Conservation (phyloP, 2,113 vertebrate genomes). For the Heteronetta atricapilla region DNA sequence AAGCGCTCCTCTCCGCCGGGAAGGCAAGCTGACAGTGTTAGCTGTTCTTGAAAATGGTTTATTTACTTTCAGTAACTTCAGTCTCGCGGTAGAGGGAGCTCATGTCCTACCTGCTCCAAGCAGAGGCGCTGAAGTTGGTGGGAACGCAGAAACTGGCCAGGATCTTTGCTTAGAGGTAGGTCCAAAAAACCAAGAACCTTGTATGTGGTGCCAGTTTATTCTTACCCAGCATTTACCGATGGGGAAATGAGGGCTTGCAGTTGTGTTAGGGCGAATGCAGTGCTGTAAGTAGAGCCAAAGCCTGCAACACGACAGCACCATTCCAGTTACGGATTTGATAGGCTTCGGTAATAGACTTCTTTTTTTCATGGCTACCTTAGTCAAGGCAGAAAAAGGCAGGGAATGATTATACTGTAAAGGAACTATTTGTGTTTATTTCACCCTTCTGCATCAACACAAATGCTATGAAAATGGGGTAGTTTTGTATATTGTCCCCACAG, state of each 20-base stretch:
- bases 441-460: not conserved
- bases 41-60: not conserved
- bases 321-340: rapidly evolving
- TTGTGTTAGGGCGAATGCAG: rapidly evolving
- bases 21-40: not conserved
- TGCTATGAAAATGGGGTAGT: not conserved
- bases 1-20: rapidly evolving
- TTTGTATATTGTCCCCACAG: not conserved
- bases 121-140: not conserved
- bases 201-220: rapidly evolving
- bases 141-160: rapidly evolving
- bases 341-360: rapidly evolving
- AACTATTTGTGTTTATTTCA: not conserved
- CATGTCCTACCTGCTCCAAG: not conserved
- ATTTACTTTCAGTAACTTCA: rapidly evolving
- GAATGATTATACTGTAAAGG: not conserved
- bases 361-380: not conserved
- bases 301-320: rapidly evolving
- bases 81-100: conserved; percentile 43
- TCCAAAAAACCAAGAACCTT: rapidly evolving
- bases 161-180: rapidly evolving
- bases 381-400: not conserved
- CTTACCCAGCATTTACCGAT: not conserved
- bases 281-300: not conserved
- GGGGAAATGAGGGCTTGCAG: not conserved